Evolutionary conservation across 2,888 invertebrate genomes (phyloP).

Genomic region (Drosophila suboccidentalis): DNA sequence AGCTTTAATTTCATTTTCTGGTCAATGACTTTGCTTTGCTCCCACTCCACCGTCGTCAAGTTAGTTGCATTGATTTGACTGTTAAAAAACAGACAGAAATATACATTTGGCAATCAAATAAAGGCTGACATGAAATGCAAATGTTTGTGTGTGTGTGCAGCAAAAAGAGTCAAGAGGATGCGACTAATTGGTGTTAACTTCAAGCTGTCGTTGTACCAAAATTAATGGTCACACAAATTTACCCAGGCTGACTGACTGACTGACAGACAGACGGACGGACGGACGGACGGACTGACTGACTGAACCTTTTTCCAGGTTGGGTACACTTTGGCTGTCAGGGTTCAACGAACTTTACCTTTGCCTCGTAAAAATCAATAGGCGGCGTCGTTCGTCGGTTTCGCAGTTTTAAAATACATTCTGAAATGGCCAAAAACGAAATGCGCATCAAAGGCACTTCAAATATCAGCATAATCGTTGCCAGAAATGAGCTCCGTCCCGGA

Average conservation of each 20-base stretch:
- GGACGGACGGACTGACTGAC: background rate
- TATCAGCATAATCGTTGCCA: constrained; percentile 68
- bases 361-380: constrained; percentile 77
- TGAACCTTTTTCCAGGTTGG: constrained; percentile 24
- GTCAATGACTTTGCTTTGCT: constrained; percentile 67
- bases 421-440: constrained; percentile 63
- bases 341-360: constrained; percentile 74
- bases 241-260: constrained; percentile 21
- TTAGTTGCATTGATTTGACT: constrained; percentile 23
- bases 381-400: constrained; percentile 27
- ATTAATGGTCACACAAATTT: constrained; percentile 50
- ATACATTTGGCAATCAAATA: constrained; percentile 47
- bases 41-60: background rate
- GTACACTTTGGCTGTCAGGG: constrained; percentile 14
- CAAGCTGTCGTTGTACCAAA: constrained; percentile 50
- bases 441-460: constrained; percentile 81
- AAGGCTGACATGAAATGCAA: constrained; percentile 44
- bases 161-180: constrained; percentile 48
- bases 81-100: constrained; percentile 16
- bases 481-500: constrained; percentile 46
- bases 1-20: constrained; percentile 51
- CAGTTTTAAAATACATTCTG: constrained; percentile 69
- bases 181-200: constrained; percentile 78
- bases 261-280: background rate
- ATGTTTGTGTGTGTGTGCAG: constrained; percentile 48